Conservation (phyloP, 2,888 invertebrate genomes). For the Thera obeliscata region DNA sequence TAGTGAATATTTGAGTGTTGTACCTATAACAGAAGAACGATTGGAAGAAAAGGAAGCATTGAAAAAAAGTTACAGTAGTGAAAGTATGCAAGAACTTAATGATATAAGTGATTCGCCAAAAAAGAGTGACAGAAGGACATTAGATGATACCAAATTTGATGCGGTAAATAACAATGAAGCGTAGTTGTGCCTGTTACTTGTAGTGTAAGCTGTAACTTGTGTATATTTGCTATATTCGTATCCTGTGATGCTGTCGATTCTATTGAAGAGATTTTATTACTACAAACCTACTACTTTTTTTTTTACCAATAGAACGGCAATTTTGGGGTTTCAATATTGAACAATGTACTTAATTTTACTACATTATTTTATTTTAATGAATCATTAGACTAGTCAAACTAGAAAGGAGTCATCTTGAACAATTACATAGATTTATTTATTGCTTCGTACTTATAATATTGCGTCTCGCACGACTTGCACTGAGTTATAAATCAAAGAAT, state of each 20-base stretch:
- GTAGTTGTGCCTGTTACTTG: slow-evolving; percentile 50
- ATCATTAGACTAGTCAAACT: slow-evolving; percentile 82
- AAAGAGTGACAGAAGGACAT: slow-evolving; percentile 77
- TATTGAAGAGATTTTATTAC: slow-evolving; percentile 57
- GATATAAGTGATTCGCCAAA: slow-evolving; percentile 78
- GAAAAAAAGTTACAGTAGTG: slow-evolving; percentile 61
- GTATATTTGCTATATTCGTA: slow-evolving; percentile 65
- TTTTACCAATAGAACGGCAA: slow-evolving; percentile 26
- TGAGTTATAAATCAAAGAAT: slow-evolving; percentile 45
- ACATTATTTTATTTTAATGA: slow-evolving; percentile 42
- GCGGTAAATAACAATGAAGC: slow-evolving; percentile 68
- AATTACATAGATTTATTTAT: slow-evolving; percentile 74
- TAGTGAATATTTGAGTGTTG: slow-evolving; percentile 67
- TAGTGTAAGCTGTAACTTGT: slow-evolving; percentile 45
- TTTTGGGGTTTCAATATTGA: slow-evolving; percentile 22
- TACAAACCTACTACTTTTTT: slow-evolving; percentile 49
- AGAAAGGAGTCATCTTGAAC: slow-evolving; percentile 70
- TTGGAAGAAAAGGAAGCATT: slow-evolving; percentile 55
- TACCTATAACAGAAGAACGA: slow-evolving; percentile 63
- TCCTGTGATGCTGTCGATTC: slow-evolving; percentile 69
- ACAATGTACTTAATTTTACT: slow-evolving; percentile 15
- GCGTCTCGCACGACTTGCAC: slow-evolving; percentile 36
- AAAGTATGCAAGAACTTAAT: slow-evolving; percentile 68
- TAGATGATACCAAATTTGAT: slow-evolving; percentile 68
- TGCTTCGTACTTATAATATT: slow-evolving; percentile 55